Base-by-base conservation (phyloP, 64 coral and sea anemone species). In the Exaiptasia diaphana region DNA sequence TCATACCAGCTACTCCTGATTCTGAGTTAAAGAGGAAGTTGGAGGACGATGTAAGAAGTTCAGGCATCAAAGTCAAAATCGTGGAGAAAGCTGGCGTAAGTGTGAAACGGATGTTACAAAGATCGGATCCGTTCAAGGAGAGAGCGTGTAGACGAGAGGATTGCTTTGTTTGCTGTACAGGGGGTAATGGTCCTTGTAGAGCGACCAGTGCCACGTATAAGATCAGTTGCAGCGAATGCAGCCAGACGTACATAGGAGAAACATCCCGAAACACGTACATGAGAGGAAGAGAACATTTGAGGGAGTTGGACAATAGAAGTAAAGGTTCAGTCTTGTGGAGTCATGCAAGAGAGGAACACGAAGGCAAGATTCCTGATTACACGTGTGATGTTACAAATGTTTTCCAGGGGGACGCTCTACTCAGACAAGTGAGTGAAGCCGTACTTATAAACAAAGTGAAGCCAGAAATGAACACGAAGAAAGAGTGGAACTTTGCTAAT, bases 131-230 rank as follows among this genome's bases (percentile, higher is more conserved):
- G 18, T 85, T 74, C 56, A 74, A 64, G 49, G 25, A 45, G 15
- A 9, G 12, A n/a, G n/a, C 64, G 3, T 86, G 71, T 67, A 54
- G 37, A 17, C 28, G 23, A 67, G 59, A 58, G 26, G 57, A 67
- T 27, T 86, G 71, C 24, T 32, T 65, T n/a, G 83, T 86, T 14
- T 86, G 83, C 58, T 15, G 44, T 28, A 54, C 54, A 45, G 71
- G 59, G 26, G 72, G 60, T 4, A 77, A 77, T 76, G 68, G 55
- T 63, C 54, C 11, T 22, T 82, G 69, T 18, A 40, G 54, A 74
- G 43, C 17, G 20, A 12, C 38, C 31, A 74, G 53, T n/a, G 68
- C 55, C 29, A 64, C 38, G 14, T 75, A 85, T 31, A 38, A 75
- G 22, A 74, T 85, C 5, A 67, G 74, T 37, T 90, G 78, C 48